Evolutionary conservation across 2,888 invertebrate genomes (phyloP), one percentile per base, ranked within the genome.

Genomic region (Drosophila percnosoma): DNA sequence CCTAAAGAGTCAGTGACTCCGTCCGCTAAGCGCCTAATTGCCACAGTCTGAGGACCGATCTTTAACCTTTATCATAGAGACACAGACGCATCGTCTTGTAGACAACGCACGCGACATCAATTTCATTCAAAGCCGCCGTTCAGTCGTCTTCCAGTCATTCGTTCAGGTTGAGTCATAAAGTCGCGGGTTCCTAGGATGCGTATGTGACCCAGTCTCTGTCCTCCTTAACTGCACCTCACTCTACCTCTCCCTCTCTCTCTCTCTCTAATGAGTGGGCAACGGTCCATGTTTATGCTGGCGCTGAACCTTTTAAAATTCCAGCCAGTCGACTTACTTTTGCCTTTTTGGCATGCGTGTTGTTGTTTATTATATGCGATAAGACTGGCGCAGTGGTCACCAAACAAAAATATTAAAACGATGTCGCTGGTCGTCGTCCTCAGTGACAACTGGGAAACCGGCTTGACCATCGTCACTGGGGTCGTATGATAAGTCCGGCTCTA

Each of bases 221-320:
- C 59, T 34, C n/a, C n/a, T 51, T 51, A 29, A 29, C 57, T 55
- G 27, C 27, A 45, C 36, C 63, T 38, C 64, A 18, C 58, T 59
- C 57, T 27, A 65, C 33, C 54, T 66, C 31, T 31, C 33, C 40
- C 49, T 63, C 29, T 63, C 68, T 13, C 29, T 63, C 68, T 13
- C 5, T 54, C 36, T 54, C 11, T 21, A 6, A 0, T 0, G 45
- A 76, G 76, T 78, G 81, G 80, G 63, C 61, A 81, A n/a, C 57
- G 51, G 48, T 33, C 52, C 49, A 69, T 62, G 57, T 58, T 64
- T 73, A 63, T 68, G 63, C 77, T 85, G 85, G 85, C 89, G 87
- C 86, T 81, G 87, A 91, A 91, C 91, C 91, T 91, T 91, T 91
- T 91, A 91, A 91, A 90, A 91, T 91, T 91, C 91, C 91, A 90